These are phyloP conservation scores for Tortricodes alternella DNA, from an alignment of 2,888 invertebrate genomes.

Conservation along the genomic window DNA sequence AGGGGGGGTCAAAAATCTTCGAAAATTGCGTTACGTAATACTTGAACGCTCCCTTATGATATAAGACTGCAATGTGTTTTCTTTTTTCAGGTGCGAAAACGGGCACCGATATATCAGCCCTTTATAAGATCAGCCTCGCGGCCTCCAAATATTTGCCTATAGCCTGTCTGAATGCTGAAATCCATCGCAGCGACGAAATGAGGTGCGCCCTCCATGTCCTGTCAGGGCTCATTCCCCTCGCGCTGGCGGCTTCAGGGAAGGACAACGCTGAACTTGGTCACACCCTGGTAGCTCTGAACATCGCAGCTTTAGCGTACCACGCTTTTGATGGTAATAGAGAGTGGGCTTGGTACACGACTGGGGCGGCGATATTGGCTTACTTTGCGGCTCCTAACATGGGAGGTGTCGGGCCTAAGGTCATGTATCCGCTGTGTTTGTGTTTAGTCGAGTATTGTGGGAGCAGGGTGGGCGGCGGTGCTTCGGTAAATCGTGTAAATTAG, in stretches of 20 bases:
- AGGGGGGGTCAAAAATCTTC: no score
- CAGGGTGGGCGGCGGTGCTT: slow-evolving; percentile 40
- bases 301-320: slow-evolving; percentile 56
- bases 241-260: slow-evolving; percentile 51
- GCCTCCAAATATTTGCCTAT: slow-evolving; percentile 62
- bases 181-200: slow-evolving; percentile 47
- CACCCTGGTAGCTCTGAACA: slow-evolving; percentile 57
- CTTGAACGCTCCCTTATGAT: no score
- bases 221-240: slow-evolving; percentile 66
- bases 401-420: slow-evolving; percentile 38
- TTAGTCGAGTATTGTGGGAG: slow-evolving; percentile 65
- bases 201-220: slow-evolving; percentile 54
- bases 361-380: slow-evolving; percentile 56
- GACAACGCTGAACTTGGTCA: slow-evolving; percentile 58
- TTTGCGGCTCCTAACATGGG: slow-evolving; percentile 46
- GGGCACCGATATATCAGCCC: slow-evolving; percentile 47
- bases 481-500: background rate
- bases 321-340: slow-evolving; percentile 48
- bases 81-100: background rate
- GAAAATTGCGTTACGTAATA: no score
- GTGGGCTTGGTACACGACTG: slow-evolving; percentile 68
- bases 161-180: slow-evolving; percentile 67
- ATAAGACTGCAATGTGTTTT: no score
- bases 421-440: slow-evolving; percentile 60
- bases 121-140: slow-evolving; percentile 53